Conservation (phyloP, 2,888 invertebrate genomes). For the Oxystoma pomonae region DNA sequence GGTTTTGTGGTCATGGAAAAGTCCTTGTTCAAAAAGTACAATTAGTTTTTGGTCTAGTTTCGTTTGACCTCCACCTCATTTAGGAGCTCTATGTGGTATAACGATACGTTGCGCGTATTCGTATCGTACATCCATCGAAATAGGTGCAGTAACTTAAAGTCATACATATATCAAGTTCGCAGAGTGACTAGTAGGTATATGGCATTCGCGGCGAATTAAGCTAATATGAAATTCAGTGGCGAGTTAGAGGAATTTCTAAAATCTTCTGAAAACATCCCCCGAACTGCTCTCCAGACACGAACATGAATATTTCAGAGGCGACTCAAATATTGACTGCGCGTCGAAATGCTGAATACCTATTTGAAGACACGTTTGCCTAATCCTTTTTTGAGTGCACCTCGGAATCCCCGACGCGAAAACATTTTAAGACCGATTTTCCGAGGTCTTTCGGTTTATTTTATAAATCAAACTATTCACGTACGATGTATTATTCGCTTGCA, state of each 20-base stretch:
- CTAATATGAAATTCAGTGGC: neutral
- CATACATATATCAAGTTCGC: too few species aligned
- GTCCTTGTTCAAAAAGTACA: too few species aligned
- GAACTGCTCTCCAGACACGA: conserved; percentile 41
- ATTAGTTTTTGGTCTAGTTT: too few species aligned
- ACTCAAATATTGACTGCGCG: conserved; percentile 25
- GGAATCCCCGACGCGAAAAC: neutral
- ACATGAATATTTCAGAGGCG: conserved; percentile 41
- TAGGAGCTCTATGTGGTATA: too few species aligned
- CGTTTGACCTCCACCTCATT: too few species aligned
- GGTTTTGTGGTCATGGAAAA: too few species aligned
- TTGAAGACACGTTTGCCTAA: conserved; percentile 26
- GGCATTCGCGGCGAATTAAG: neutral
- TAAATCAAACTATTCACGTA: too few species aligned
- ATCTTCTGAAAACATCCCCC: conserved; percentile 33
- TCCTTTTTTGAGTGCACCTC: conserved; percentile 15
- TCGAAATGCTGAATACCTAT: conserved; percentile 24
- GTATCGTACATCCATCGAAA: too few species aligned
- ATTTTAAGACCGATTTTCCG: neutral
- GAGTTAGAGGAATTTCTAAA: conserved; percentile 19
- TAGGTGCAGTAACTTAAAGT: too few species aligned
- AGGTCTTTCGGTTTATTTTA: neutral
- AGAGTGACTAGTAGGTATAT: too few species aligned
- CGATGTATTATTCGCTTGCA: too few species aligned
- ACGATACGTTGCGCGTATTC: too few species aligned